phyloP scores from a whole-genome alignment of 2,113 vertebrate genomes.

The Equus quagga region DNA sequence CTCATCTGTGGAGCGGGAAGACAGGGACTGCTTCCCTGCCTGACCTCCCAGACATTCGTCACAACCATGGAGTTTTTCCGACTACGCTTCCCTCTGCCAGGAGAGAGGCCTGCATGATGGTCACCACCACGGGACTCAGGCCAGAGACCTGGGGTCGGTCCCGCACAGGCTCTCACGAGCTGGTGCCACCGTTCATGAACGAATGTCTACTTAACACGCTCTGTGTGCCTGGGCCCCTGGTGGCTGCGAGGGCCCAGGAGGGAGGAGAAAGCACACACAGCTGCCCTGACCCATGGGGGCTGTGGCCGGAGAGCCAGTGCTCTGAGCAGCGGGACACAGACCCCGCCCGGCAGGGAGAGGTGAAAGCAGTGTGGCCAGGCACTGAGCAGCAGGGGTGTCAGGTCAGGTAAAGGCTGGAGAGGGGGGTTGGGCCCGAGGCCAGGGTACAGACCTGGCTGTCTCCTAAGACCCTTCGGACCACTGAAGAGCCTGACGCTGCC shows the following conservation, averaged over 20 bases:
- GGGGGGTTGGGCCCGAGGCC: not conserved
- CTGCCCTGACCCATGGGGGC: not conserved
- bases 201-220: not conserved
- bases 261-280: not conserved
- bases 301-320: rapidly evolving
- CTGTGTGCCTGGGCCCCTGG: not conserved
- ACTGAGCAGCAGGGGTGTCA: no score
- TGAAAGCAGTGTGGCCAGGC: not conserved
- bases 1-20: not conserved
- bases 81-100: not conserved
- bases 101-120: not conserved
- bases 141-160: not conserved
- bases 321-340: not conserved
- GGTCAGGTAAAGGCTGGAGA: no score
- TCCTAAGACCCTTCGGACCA: not conserved
- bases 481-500: no score
- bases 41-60: not conserved
- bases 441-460: not conserved
- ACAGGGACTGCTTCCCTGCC: not conserved
- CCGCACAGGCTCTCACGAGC: not conserved
- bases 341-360: not conserved
- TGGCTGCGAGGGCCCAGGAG: not conserved
- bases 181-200: not conserved
- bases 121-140: not conserved
- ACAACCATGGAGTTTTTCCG: not conserved